Evolutionary conservation across 2,888 invertebrate species (phyloP).

Genomic region (Ophion obscuratus): DNA sequence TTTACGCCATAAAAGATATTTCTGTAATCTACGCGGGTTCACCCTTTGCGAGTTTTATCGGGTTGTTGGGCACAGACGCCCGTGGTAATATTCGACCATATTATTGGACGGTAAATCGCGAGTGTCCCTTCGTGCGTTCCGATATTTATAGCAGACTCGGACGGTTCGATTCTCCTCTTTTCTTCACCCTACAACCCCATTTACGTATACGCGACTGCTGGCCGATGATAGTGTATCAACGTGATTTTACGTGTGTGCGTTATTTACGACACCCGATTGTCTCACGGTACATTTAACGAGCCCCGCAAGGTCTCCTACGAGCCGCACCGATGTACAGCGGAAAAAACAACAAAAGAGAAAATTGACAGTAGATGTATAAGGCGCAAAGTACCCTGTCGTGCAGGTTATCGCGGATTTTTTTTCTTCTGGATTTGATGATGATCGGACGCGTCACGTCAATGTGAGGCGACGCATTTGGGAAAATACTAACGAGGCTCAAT

Average conservation of each 20-base stretch:
- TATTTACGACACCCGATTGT: conserved; percentile 58
- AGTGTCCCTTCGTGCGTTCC: conserved; percentile 75
- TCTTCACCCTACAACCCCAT: background rate
- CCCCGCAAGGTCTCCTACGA: conserved; percentile 56
- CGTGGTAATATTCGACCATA: conserved; percentile 74
- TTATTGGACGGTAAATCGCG: conserved; percentile 81
- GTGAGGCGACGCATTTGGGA: background rate
- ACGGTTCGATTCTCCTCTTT: conserved; percentile 47
- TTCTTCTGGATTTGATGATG: background rate
- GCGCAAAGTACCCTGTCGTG: background rate
- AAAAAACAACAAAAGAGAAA: background rate
- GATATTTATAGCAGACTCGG: conserved; percentile 80
- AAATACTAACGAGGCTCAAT: background rate
- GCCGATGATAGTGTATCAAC: conserved; percentile 73
- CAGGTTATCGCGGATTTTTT: background rate
- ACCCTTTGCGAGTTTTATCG: conserved; percentile 68
- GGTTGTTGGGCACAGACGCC: conserved; percentile 75
- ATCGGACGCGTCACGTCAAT: background rate
- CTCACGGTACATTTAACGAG: conserved; percentile 79
- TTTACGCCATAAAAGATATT: conserved; percentile 3
- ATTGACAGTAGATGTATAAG: background rate
- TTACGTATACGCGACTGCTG: conserved; percentile 68
- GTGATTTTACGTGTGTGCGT: conserved; percentile 55
- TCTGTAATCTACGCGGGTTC: conserved; percentile 14
- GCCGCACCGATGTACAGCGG: background rate